Evolutionary conservation across 1,140 invertebrate genomes (phyloP).

Genomic region (Harlomillsia oculata): DNA sequence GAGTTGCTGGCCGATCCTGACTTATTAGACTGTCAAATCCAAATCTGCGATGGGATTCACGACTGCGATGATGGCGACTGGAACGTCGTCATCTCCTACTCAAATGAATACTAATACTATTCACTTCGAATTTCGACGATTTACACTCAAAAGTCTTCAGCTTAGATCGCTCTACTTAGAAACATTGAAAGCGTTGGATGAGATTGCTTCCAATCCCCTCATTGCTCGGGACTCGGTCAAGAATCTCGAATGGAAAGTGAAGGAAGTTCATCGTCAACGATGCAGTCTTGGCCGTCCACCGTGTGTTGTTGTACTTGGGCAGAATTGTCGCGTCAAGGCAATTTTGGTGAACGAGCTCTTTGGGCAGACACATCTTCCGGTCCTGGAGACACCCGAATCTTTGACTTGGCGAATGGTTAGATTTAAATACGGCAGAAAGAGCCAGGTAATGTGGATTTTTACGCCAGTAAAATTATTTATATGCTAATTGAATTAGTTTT

Average conservation of each 20-base stretch:
- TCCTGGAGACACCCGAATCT: slow-evolving; percentile 39
- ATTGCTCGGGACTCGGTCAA: slow-evolving; percentile 45
- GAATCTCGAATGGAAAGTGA: slow-evolving; percentile 42
- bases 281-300: slow-evolving; percentile 37
- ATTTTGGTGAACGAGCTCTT: slow-evolving; percentile 62
- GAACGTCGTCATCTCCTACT: slow-evolving; percentile 1
- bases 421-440: slow-evolving; percentile 57
- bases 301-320: slow-evolving; percentile 57
- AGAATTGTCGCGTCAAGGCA: slow-evolving; percentile 57
- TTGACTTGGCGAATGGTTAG: slow-evolving; percentile 58
- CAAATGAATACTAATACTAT: slow-evolving; percentile 33
- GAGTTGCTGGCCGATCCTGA: too few relatives aligned
- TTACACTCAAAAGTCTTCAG: slow-evolving; percentile 45
- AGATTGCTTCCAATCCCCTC: slow-evolving; percentile 52
- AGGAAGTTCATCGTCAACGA: slow-evolving; percentile 36
- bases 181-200: slow-evolving; percentile 53
- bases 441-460: slow-evolving; percentile 43
- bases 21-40: too few relatives aligned
- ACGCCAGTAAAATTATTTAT: not conserved
- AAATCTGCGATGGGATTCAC: not conserved
- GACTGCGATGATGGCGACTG: not conserved
- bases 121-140: slow-evolving; percentile 47
- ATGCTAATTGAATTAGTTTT: not conserved
- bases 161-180: slow-evolving; percentile 52
- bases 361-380: slow-evolving; percentile 53